Base-by-base conservation (phyloP, 2,113 vertebrate species). In the Holacanthus passer region DNA sequence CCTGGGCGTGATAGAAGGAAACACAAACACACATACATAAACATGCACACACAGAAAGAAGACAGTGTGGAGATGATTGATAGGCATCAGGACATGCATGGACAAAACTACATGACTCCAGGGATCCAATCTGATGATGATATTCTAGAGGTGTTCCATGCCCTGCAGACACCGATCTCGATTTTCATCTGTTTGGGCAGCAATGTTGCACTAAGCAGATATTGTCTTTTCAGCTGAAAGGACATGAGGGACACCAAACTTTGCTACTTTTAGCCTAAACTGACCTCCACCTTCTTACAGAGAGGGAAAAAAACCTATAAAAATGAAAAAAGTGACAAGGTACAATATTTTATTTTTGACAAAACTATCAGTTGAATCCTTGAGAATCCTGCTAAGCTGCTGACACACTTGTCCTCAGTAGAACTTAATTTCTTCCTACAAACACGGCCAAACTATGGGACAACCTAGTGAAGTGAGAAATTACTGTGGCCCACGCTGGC, bases 1-100 rank as follows among this genome's bases (percentile, higher is more conserved):
- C 98, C 98, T 99, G 91, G 3, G 58, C 5, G 72, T 52, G 50
- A 52, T 16, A 24, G 4, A 32, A 43, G 32, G 13, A 48, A 32
- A 64, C 14, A 76, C 1, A 75, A 43, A 80, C 14, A 31, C 39
- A 60, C 27, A 65, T 55, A 31, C 60, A 64, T 11, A 24, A 27
- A 39, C 5, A 0, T 13, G 7, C 16, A 73, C 10, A 59, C 43
- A 53, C n/a, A 63, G 6, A 62, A n/a, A 62, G 12, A 55, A 73
- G 22, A 74, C 19, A 39, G 29, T 79, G 32, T 27, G 24, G 29
- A 66, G 9, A 35, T 24, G 31, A 69, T 0, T 53, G 70, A 59
- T 3, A 22, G 35, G 39, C 24, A 50, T 70, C 45, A 77, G 19
- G 11, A 63, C 47, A 45, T 24, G 47, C 39, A 39, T 5, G 14